Conservation (phyloP, 1,140 invertebrate genomes). For the Drosophila tropicalis region DNA sequence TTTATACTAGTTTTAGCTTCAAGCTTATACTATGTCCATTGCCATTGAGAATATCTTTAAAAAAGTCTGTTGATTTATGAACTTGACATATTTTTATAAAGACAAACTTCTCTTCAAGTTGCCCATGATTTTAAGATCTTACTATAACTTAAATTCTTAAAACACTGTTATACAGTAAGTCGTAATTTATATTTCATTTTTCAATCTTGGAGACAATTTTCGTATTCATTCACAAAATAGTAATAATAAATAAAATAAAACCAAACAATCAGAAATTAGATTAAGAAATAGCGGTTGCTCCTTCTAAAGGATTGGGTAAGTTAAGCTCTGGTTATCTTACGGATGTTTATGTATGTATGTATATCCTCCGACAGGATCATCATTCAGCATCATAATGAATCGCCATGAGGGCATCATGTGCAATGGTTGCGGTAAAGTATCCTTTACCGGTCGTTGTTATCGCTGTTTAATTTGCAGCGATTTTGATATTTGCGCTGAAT, state of each 20-base stretch:
- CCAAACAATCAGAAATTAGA: not conserved
- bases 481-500: slow-evolving; percentile 57
- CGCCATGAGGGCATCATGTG: slow-evolving; percentile 63
- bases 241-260: not conserved
- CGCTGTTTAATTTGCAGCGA: slow-evolving; percentile 59
- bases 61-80: no score
- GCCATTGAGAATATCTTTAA: no score
- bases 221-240: not conserved
- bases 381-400: slow-evolving; percentile 43
- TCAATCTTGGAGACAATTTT: not conserved
- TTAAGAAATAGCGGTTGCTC: not conserved
- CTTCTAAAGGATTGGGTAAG: slow-evolving; percentile 23
- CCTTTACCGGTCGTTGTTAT: slow-evolving; percentile 62
- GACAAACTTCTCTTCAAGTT: no score
- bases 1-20: no score
- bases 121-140: no score
- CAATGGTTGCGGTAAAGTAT: slow-evolving; percentile 47
- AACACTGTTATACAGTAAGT: not conserved
- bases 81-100: no score
- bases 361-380: not conserved
- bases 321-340: not conserved
- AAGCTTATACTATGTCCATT: no score
- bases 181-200: not conserved
- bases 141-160: no score
- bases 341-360: no score